These are phyloP conservation scores for Drosophila subquinaria DNA, from an alignment of 2,888 invertebrate genomes.

Conservation along the genomic window DNA sequence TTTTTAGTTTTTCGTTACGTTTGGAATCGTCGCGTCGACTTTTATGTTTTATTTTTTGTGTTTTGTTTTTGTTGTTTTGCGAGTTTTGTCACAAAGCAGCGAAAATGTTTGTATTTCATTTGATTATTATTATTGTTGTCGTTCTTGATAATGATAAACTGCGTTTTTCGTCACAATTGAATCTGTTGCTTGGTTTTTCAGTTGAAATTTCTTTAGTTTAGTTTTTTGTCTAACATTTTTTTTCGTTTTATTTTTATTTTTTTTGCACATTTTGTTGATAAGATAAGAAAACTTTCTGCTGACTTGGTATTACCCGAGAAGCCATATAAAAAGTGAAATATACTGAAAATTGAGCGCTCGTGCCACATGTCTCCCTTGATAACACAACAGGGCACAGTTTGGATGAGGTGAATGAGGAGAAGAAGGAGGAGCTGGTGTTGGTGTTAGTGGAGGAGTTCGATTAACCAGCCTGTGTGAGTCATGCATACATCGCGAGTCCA, in stretches of 20 bases:
- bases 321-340: constrained; percentile 35
- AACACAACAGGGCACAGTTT: constrained; percentile 1
- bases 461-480: constrained; percentile 37
- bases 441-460: constrained; percentile 3
- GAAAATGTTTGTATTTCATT: constrained; percentile 28
- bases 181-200: constrained; percentile 35
- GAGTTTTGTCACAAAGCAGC: constrained; percentile 32
- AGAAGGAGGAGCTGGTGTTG: background rate
- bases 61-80: constrained; percentile 6
- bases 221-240: constrained; percentile 4
- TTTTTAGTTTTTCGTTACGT: constrained; percentile 26
- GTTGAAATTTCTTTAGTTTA: constrained; percentile 32
- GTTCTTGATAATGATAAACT: constrained; percentile 57
- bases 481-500: constrained; percentile 36
- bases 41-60: background rate
- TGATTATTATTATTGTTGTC: constrained; percentile 21
- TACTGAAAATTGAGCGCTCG: constrained; percentile 39
- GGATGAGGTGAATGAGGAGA: background rate
- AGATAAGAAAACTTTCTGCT: constrained; percentile 40
- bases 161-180: constrained; percentile 38
- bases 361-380: constrained; percentile 30
- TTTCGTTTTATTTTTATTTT: background rate
- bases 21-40: constrained; percentile 7
- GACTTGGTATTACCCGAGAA: constrained; percentile 29
- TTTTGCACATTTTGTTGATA: constrained; percentile 54